A percentile compares a stretch with the other conserved stretches of the same genome.
These are phyloP conservation scores for Saturnia japonica DNA, from an alignment of 2,888 invertebrate genomes.

Conservation along the genomic window DNA sequence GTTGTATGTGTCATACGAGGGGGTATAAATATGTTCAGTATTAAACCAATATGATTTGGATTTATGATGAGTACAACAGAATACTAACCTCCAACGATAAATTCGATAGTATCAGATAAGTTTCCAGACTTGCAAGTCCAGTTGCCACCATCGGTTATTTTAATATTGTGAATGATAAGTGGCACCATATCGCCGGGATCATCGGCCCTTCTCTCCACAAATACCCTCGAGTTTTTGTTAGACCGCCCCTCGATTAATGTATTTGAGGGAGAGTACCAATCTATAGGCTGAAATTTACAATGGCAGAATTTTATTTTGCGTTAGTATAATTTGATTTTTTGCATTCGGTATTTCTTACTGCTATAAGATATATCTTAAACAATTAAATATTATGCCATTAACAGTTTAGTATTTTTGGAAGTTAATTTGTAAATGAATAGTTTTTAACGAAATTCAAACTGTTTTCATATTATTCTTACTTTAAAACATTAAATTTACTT, in stretches of 20 bases:
- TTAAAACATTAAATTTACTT: background rate
- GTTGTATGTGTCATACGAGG: too few species aligned
- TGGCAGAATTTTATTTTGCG: background rate
- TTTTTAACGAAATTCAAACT: background rate
- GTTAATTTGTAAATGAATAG: background rate
- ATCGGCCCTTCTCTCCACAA: slow-evolving; percentile 51
- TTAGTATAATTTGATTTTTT: background rate
- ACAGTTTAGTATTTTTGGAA: background rate
- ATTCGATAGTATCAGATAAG: slow-evolving; percentile 55
- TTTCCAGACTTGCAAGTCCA: slow-evolving; percentile 73
- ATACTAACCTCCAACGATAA: slow-evolving; percentile 65
- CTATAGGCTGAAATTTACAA: slow-evolving; percentile 54
- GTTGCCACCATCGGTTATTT: slow-evolving; percentile 62
- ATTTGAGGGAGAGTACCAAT: slow-evolving; percentile 60
- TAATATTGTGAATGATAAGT: slow-evolving; percentile 60
- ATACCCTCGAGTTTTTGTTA: slow-evolving; percentile 55
- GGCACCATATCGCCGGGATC: slow-evolving; percentile 42
- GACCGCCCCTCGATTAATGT: slow-evolving; percentile 52
- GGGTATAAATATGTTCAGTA: background rate
- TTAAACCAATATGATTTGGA: background rate
- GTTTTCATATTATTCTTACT: background rate
- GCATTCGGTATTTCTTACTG: background rate
- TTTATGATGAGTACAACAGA: background rate
- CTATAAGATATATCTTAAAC: background rate
- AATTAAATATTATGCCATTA: background rate